A percentile compares a stretch with the other conserved stretches of the same genome.
phyloP scores from a whole-genome alignment of 2,888 invertebrate species.

The Lepidocyrtinus sp. region DNA sequence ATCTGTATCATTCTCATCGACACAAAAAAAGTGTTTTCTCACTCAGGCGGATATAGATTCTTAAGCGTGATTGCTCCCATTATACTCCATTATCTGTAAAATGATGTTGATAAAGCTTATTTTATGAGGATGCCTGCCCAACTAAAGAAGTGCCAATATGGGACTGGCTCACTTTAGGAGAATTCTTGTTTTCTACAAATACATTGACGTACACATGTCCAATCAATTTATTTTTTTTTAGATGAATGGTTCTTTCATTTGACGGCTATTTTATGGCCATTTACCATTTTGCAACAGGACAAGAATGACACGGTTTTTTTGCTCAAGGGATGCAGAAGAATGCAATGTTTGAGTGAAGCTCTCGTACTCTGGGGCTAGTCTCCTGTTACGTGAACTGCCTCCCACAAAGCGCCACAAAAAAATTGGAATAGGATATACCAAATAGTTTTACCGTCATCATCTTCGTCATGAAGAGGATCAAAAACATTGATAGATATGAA shows the following conservation, averaged over 20 bases:
- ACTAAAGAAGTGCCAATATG: conserved; percentile 32
- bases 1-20: neutral
- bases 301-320: conserved; percentile 22
- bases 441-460: conserved; percentile 12
- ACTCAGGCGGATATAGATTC: conserved; percentile 45
- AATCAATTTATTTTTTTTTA: conserved; percentile 58
- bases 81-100: neutral
- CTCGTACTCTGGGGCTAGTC: conserved; percentile 18
- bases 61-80: conserved; percentile 5
- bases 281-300: conserved; percentile 41
- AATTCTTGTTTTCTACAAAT: conserved; percentile 51
- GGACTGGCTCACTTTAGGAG: too few species aligned
- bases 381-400: conserved; percentile 40
- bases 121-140: conserved; percentile 31
- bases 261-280: conserved; percentile 55
- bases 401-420: conserved; percentile 57
- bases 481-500: neutral
- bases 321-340: neutral
- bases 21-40: neutral
- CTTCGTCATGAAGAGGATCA: conserved; percentile 10
- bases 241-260: conserved; percentile 49
- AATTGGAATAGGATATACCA: conserved; percentile 49
- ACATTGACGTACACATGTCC: conserved; percentile 58
- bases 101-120: neutral
- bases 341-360: conserved; percentile 1